Percentiles rank a stretch among this genome's conserved stretches.
phyloP scores from a whole-genome alignment of 1,140 invertebrate genomes.

The Tetramorium alpestre region DNA sequence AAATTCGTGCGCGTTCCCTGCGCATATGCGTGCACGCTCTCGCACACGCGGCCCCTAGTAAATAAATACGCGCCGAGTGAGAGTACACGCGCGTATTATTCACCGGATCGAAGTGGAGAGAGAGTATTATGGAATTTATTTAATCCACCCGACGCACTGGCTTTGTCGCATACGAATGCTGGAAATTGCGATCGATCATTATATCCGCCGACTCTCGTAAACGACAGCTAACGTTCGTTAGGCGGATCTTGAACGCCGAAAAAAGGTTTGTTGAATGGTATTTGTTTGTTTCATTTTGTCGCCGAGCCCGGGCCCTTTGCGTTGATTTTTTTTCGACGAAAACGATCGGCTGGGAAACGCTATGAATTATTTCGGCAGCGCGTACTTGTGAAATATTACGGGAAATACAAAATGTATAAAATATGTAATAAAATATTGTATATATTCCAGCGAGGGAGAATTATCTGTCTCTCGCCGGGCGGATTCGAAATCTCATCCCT shows the following conservation, averaged over 20 bases:
- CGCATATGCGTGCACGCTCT: neutral
- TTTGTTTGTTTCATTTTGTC: neutral
- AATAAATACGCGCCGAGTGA: constrained; percentile 69
- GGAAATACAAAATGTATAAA: neutral
- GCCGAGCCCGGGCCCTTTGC: no score
- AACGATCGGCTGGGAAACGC: neutral
- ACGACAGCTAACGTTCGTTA: constrained; percentile 73
- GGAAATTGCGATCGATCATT: constrained; percentile 76
- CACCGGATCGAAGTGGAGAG: constrained; percentile 79
- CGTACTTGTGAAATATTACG: neutral
- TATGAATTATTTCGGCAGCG: neutral
- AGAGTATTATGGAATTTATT: constrained; percentile 84
- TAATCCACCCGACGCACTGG: constrained; percentile 82
- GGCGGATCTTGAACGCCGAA: constrained; percentile 60
- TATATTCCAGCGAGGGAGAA: neutral
- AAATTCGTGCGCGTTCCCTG: constrained; percentile 63
- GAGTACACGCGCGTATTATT: constrained; percentile 75
- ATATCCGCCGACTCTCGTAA: constrained; percentile 69
- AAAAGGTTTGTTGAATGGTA: neutral
- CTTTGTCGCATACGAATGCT: constrained; percentile 81
- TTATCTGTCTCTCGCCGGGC: constrained; percentile 28
- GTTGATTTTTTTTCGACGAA: neutral
- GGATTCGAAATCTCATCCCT: constrained; percentile 33
- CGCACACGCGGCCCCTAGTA: constrained; percentile 55
- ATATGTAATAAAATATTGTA: constrained; percentile 32